phyloP scores from a whole-genome alignment of 1,140 invertebrate species.

The Drosophila seguyi region DNA sequence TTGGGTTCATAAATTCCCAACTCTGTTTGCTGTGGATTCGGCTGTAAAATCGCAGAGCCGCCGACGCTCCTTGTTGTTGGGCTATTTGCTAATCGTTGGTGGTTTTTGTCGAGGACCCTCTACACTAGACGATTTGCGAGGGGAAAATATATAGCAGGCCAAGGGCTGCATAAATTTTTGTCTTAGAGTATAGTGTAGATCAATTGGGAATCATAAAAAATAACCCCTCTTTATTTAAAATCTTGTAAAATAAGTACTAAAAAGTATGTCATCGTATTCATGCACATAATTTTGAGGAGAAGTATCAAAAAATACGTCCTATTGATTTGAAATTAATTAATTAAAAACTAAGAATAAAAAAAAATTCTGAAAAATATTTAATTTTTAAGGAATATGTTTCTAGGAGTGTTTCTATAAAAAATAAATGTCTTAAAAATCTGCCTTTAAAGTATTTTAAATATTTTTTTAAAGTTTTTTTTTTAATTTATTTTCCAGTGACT shows the following conservation, averaged over 20 bases:
- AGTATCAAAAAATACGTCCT: background rate
- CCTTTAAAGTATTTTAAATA: too few relatives aligned
- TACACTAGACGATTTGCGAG: conserved; percentile 12
- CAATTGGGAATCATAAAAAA: background rate
- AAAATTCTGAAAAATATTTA: too few relatives aligned
- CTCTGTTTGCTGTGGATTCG: conserved; percentile 31
- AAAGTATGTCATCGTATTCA: background rate
- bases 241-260: background rate
- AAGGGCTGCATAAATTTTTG: background rate
- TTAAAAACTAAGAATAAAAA: too few relatives aligned
- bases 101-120: conserved; percentile 8
- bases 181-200: background rate
- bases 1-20: conserved; percentile 37
- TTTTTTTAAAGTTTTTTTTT: too few relatives aligned
- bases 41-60: conserved; percentile 30
- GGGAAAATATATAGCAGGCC: background rate
- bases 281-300: background rate
- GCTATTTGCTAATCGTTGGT: conserved; percentile 34
- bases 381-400: too few relatives aligned
- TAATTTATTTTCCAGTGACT: too few relatives aligned
- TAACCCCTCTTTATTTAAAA: background rate
- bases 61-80: conserved; percentile 14
- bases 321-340: too few relatives aligned
- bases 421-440: too few relatives aligned
- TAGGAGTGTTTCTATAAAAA: too few relatives aligned